phyloP scores from a whole-genome alignment of 2,797 vertebrate species.

The Enteromius mattozi region DNA sequence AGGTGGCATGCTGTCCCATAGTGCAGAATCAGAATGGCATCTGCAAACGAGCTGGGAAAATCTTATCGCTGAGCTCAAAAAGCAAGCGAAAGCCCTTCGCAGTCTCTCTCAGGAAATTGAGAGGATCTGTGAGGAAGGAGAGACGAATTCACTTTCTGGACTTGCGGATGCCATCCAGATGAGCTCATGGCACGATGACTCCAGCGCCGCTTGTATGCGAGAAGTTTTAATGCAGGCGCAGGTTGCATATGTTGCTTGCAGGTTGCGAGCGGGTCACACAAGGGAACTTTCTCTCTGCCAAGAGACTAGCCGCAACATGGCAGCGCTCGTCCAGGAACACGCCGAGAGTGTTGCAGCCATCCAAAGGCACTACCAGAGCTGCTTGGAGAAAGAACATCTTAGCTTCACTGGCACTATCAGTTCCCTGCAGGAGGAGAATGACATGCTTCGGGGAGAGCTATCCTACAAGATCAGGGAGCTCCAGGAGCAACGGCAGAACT shows the following conservation, averaged over 20 bases:
- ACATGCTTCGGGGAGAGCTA: slow-evolving; percentile 82
- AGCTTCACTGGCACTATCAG: slow-evolving; percentile 80
- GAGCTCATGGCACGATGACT: slow-evolving; percentile 74
- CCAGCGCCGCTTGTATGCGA: slow-evolving; percentile 84
- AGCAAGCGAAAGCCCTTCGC: slow-evolving; percentile 84
- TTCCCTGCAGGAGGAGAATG: slow-evolving; percentile 84
- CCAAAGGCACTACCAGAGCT: slow-evolving; percentile 82
- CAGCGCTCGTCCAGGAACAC: slow-evolving; percentile 82
- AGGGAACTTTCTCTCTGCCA: slow-evolving; percentile 82
- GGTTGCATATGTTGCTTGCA: slow-evolving; percentile 89
- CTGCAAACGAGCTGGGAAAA: slow-evolving; percentile 78
- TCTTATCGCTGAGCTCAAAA: slow-evolving; percentile 86
- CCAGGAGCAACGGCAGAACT: slow-evolving; percentile 74
- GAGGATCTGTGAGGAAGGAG: slow-evolving; percentile 70
- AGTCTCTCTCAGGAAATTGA: slow-evolving; percentile 85
- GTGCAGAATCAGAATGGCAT: slow-evolving; percentile 75
- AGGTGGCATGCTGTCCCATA: slow-evolving; percentile 58
- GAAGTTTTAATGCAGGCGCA: slow-evolving; percentile 92
- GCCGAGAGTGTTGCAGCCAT: slow-evolving; percentile 79
- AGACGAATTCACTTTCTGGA: slow-evolving; percentile 72
- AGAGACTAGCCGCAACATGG: slow-evolving; percentile 82
- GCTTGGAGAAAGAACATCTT: slow-evolving; percentile 83
- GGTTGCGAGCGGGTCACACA: slow-evolving; percentile 82
- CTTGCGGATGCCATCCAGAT: slow-evolving; percentile 80
- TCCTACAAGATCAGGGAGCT: slow-evolving; percentile 78